phyloP scores from a whole-genome alignment of 2,888 invertebrate species.

The Pharmacophagus antenor region DNA sequence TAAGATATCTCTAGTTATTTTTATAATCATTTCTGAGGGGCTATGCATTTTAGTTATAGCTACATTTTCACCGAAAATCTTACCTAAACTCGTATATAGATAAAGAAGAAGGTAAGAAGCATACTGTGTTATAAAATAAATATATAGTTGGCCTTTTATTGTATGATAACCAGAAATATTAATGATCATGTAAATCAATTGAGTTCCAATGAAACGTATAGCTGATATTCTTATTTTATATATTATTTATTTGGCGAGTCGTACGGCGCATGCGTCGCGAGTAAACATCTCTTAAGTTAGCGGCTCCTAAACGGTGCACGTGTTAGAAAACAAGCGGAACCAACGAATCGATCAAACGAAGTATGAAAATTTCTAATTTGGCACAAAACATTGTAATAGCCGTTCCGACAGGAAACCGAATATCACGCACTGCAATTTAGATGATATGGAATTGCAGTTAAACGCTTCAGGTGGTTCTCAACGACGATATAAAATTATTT shows the following conservation, averaged over 20 bases:
- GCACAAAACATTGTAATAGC: constrained; percentile 23
- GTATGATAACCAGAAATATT: too few relatives aligned
- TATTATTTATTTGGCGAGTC: constrained; percentile 2
- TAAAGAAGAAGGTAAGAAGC: too few relatives aligned
- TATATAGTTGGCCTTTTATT: too few relatives aligned
- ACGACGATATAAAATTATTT: not conserved
- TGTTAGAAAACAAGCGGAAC: constrained; percentile 27
- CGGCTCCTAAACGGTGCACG: constrained; percentile 19
- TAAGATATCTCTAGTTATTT: too few relatives aligned
- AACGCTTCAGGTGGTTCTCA: constrained; percentile 15
- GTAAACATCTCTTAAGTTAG: constrained; percentile 12
- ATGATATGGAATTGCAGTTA: constrained; percentile 7
- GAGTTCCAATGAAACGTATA: too few relatives aligned
- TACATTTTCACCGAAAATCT: too few relatives aligned
- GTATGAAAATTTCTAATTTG: constrained; percentile 29
- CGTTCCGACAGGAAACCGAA: constrained; percentile 8
- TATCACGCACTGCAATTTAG: constrained; percentile 4
- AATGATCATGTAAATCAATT: too few relatives aligned
- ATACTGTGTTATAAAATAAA: too few relatives aligned
- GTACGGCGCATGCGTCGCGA: constrained; percentile 11
- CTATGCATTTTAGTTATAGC: too few relatives aligned
- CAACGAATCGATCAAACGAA: constrained; percentile 29
- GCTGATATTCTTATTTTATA: too few relatives aligned
- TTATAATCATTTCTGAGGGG: too few relatives aligned
- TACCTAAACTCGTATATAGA: too few relatives aligned